A percentile compares a stretch with the other conserved stretches of the same genome.
These are phyloP conservation scores for Umimayanthus chanpuru DNA, from an alignment of 92 coral and sea anemone genomes.

Conservation along the genomic window DNA sequence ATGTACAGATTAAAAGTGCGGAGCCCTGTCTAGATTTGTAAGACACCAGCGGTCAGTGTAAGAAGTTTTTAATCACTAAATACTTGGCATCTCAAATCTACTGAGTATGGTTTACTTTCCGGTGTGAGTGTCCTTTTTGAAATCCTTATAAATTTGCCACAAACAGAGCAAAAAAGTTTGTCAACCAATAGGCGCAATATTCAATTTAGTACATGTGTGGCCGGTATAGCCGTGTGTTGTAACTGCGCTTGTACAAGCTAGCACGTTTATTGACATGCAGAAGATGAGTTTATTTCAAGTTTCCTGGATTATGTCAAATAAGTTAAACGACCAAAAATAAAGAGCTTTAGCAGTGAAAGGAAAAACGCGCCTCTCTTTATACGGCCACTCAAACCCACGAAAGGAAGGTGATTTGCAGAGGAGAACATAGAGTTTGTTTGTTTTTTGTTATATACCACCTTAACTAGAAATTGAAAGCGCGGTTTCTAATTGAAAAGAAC, in stretches of 20 bases:
- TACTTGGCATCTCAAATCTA: background rate
- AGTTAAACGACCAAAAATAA: constrained; percentile 12
- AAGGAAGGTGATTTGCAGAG: background rate
- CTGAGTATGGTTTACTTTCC: background rate
- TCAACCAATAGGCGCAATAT: background rate
- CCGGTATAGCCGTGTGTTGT: background rate
- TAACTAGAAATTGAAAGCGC: too few relatives aligned
- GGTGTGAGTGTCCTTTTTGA: background rate
- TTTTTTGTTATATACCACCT: too few relatives aligned
- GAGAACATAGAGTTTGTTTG: background rate
- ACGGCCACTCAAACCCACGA: background rate
- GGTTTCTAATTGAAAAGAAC: too few relatives aligned
- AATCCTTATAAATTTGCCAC: background rate
- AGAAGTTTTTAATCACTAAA: background rate
- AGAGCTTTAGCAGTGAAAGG: constrained; percentile 16
- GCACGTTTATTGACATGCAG: constrained; percentile 3
- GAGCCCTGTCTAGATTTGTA: background rate
- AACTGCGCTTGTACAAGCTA: background rate
- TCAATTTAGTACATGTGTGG: background rate
- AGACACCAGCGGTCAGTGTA: background rate
- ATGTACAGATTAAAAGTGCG: background rate
- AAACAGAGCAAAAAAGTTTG: background rate
- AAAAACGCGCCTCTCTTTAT: background rate
- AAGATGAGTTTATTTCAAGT: background rate
- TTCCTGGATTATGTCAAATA: constrained; percentile 3